Evolutionary conservation across 2,113 vertebrate genomes (phyloP), one percentile per base, ranked within the genome.

Genomic region (Perca schrenkii): DNA sequence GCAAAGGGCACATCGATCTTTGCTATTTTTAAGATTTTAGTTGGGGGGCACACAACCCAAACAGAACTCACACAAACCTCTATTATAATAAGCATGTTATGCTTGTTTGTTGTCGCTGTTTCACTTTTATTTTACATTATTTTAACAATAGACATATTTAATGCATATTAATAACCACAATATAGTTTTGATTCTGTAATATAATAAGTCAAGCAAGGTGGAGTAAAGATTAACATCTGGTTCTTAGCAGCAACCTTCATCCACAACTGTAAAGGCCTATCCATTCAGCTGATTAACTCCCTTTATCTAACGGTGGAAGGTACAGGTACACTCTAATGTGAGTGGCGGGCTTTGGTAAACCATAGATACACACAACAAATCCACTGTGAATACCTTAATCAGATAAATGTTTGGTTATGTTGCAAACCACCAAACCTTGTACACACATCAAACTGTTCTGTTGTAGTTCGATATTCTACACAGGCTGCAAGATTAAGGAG

Each of bases 271-370:
- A 56, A 22, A 75, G 1, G 43, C n/a, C 11, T 13, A 2, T 53
- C 8, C 70, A 83, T 62, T 86, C 36, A 81, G 5, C 61, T 52
- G 16, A 64, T 63, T 60, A 69, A 43, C 56, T 64, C 6, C 15
- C 6, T 74, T 77, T 61, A 60, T 74, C 22, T 75, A 63, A 74
- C 15, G 2, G 25, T 22, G 16, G 43, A 57, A 50, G 60, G 34
- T 53, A 34, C 40, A 40, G n/a, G n/a, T n/a, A n/a, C n/a, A n/a
- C 52, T 74, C 19, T 62, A 36, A 80, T 62, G 57, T 76, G 36
- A 69, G 53, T 47, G 28, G 14, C 4, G 5, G 40, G 74, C 56
- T 76, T 43, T 76, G 62, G 66, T 56, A n/a, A 47, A 72, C 10
- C 1, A 36, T 8, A 75, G 40, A 53, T 57, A 15, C 47, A 67